phyloP scores from a whole-genome alignment of 2,888 invertebrate species.

The Seira musarum region DNA sequence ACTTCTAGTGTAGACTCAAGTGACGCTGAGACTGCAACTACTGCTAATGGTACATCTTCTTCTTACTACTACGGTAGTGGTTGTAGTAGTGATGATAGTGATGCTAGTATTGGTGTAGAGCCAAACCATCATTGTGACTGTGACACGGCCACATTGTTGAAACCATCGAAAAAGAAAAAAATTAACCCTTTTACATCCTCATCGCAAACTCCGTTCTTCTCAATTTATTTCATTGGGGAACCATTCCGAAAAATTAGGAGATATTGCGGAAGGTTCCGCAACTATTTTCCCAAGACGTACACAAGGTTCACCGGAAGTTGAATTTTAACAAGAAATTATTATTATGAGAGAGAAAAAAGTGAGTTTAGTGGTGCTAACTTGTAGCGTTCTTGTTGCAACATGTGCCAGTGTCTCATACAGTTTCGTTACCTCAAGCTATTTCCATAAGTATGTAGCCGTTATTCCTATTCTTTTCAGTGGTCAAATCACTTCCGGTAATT shows the following conservation, averaged over 20 bases:
- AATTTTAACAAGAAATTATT: background rate
- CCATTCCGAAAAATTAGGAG: conserved; percentile 39
- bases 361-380: conserved; percentile 48
- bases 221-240: conserved; percentile 30
- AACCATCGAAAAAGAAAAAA: conserved; percentile 46
- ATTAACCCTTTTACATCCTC: conserved; percentile 10
- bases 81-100: conserved; percentile 24
- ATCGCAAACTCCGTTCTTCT: conserved; percentile 29
- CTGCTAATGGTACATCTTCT: conserved; percentile 4
- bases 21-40: conserved; percentile 8
- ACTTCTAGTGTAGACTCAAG: conserved; percentile 25
- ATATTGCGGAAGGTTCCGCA: conserved; percentile 35
- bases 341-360: conserved; percentile 59
- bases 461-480: conserved; percentile 39
- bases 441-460: conserved; percentile 41
- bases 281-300: conserved; percentile 47
- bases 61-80: too few relatives aligned
- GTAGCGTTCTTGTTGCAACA: conserved; percentile 53
- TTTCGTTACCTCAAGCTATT: conserved; percentile 23
- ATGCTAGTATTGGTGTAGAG: background rate
- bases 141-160: conserved; percentile 30
- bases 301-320: conserved; percentile 46
- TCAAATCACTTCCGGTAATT: conserved; percentile 50
- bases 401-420: conserved; percentile 53
- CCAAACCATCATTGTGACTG: conserved; percentile 2